Evolutionary conservation across 1,140 invertebrate species (phyloP).

Genomic region (Druon quercuslanigerum): DNA sequence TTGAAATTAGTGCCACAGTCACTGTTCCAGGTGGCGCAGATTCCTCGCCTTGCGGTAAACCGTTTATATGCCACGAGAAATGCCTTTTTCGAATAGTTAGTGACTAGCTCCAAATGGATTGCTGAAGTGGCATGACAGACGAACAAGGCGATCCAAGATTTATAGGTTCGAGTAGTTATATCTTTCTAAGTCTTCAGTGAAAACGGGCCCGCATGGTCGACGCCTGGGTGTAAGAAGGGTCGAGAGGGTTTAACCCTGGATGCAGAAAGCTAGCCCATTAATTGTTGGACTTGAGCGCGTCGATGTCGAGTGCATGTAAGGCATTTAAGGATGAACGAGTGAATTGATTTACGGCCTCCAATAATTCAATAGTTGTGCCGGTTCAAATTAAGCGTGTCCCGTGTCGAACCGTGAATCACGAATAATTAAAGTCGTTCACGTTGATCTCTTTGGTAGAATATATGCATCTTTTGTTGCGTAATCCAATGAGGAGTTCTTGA

Average conservation of each 20-base stretch:
- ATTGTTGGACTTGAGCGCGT: conserved; percentile 24
- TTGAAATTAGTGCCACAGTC: conserved; percentile 58
- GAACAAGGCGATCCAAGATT: conserved; percentile 52
- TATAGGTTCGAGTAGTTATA: conserved; percentile 36
- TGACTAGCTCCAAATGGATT: conserved; percentile 65
- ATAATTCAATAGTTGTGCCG: conserved; percentile 48
- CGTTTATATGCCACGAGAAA: conserved; percentile 67
- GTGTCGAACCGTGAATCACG: conserved; percentile 52
- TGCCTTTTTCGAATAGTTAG: conserved; percentile 59
- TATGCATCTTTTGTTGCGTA: conserved; percentile 46
- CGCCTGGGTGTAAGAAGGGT: too few relatives aligned
- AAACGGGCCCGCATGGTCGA: too few relatives aligned
- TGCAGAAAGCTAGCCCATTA: conserved; percentile 65
- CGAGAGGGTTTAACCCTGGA: too few relatives aligned
- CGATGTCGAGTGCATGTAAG: conserved; percentile 47
- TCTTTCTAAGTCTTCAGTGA: too few relatives aligned
- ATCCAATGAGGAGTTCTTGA: not conserved
- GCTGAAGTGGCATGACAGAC: conserved; percentile 61
- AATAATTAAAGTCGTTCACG: conserved; percentile 52
- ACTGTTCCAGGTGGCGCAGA: conserved; percentile 42
- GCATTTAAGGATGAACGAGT: conserved; percentile 42
- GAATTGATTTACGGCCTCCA: conserved; percentile 38
- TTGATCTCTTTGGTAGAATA: conserved; percentile 40
- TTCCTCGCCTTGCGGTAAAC: conserved; percentile 55
- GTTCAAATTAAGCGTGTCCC: conserved; percentile 42